Conservation (phyloP, 2,797 vertebrate genomes). For the Trachops cirrhosus region DNA sequence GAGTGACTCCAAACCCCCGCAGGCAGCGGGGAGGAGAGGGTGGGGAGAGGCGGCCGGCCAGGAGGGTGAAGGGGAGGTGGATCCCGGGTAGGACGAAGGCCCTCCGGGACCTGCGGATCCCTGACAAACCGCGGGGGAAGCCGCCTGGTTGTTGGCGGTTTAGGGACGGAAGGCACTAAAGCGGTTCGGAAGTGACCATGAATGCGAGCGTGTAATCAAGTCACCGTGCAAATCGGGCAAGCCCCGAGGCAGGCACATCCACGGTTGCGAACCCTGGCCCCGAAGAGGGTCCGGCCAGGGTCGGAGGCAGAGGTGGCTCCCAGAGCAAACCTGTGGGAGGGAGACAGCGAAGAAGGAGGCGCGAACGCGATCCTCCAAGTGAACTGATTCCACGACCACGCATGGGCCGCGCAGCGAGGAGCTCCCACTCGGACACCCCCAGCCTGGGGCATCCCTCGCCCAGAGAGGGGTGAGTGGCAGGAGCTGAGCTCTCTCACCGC, state of each 20-base stretch:
- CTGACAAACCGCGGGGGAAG: conserved; percentile 74
- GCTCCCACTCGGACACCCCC: conserved; percentile 49
- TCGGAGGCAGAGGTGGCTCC: conserved; percentile 29
- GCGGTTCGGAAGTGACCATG: conserved; percentile 86
- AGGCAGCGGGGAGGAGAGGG: not conserved
- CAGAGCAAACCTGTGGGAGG: conserved; percentile 26
- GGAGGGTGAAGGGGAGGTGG: conserved; percentile 20
- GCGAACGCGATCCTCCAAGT: not conserved
- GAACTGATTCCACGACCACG: not conserved
- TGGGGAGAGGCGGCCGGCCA: not conserved
- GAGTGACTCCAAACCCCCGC: conserved; percentile 40
- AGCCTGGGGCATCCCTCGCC: conserved; percentile 35
- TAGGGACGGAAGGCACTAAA: conserved; percentile 82
- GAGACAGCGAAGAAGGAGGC: conserved; percentile 2
- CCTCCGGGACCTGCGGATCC: conserved; percentile 64
- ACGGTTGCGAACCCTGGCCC: conserved; percentile 61
- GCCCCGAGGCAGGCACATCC: conserved; percentile 84
- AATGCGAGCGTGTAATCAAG: conserved; percentile 85
- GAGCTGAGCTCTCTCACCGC: conserved; percentile 37
- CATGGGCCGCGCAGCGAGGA: not conserved
- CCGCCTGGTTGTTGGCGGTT: conserved; percentile 77
- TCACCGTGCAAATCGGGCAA: conserved; percentile 85
- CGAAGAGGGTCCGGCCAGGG: conserved; percentile 30
- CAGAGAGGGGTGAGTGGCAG: not conserved
- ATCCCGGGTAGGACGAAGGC: conserved; percentile 76